phyloP scores from a whole-genome alignment of 2,113 vertebrate species.

The Casuarius casuarius region DNA sequence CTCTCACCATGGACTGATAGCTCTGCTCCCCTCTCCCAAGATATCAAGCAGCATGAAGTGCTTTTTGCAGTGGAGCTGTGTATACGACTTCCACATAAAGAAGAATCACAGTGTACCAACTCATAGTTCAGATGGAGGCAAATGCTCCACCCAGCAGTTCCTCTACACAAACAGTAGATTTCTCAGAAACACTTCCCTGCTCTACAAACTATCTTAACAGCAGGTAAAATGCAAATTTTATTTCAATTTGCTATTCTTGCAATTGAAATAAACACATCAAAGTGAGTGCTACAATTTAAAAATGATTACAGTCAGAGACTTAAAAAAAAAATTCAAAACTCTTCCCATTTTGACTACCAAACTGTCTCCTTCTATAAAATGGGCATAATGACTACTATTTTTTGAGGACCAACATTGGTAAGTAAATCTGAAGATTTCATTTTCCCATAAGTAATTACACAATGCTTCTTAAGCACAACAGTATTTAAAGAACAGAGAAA shows the following conservation, averaged over 20 bases:
- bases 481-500: not conserved
- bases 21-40: not conserved
- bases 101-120: not conserved
- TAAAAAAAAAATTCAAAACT: slow-evolving; percentile 11
- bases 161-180: not conserved
- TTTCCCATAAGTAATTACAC: not conserved
- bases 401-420: not conserved
- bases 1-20: not conserved
- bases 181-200: not conserved
- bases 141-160: not conserved
- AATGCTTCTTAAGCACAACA: not conserved
- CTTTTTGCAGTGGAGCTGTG: not conserved
- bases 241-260: not conserved
- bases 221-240: not conserved
- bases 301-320: not conserved
- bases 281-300: not conserved
- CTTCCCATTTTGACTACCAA: not conserved
- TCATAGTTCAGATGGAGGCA: not conserved
- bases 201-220: not conserved
- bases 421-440: not conserved
- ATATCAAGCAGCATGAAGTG: not conserved
- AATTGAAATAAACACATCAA: not conserved
- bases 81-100: not conserved
- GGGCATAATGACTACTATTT: not conserved
- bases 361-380: not conserved